Base-by-base conservation (phyloP, 2,797 vertebrate genomes). In the Lutra lutra region DNA sequence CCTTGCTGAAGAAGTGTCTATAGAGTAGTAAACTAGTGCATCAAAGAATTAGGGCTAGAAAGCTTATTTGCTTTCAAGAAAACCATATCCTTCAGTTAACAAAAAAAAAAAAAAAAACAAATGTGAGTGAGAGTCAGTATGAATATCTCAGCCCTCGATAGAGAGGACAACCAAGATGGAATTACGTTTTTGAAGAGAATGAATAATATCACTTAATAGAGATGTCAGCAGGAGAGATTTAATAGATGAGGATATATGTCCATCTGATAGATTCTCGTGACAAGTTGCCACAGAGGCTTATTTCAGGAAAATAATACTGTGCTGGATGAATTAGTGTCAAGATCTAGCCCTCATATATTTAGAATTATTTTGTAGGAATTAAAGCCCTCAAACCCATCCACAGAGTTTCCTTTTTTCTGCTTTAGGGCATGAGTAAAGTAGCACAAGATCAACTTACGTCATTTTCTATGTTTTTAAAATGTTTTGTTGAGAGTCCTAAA, bases 261-360 rank as follows among this genome's bases (percentile, higher is more conserved):
- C 46, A 73, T 82, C 48, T 78, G 43, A 27, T n/a, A 78, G 35
- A 82, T 43, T 93, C 60, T 80, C 38, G 27, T 40, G 80, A 90
- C 58, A 72, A 89, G 48, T 78, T 73, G 3, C 43, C 48, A 38
- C 20, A 40, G 25, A 86, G 17, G 8, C 80, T 78, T 79, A 60
- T 78, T 86, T 73, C 48, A 84, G 40, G 40, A 92, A 95, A 83
- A 93, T 79, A 60, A 75, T 48, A 83, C 7, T 54, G n/a, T 17
- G 23, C 11, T 78, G 56, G 56, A 78, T 83, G 60, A 92, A 86
- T 92, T 73, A 95, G 10, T 60, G 21, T 94, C 91, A 68, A 73
- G 23, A 85, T 46, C n/a, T 92, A 72, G 4, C 20, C 21, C 9
- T 75, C 32, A 83, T 35, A 51, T 11, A 78, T 68, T 78, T 56